These are phyloP conservation scores for Chrysotoxum bicinctum DNA, from an alignment of 2,888 invertebrate genomes.

Conservation along the genomic window DNA sequence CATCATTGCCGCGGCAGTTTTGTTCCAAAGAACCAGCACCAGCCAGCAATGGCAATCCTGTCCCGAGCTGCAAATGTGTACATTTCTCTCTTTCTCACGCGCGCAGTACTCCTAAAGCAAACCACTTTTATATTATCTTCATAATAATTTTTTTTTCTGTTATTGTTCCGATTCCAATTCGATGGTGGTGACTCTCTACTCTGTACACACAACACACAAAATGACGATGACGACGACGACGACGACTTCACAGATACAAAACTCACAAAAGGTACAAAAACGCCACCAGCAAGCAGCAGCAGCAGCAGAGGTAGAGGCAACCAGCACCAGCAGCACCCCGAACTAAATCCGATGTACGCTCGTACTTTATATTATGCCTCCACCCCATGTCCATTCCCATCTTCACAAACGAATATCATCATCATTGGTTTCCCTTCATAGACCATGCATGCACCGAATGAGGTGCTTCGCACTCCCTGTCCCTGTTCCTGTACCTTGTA, in stretches of 20 bases:
- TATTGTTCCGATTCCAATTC: constrained; percentile 73
- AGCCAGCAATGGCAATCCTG: constrained; percentile 38
- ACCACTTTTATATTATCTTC: constrained; percentile 73
- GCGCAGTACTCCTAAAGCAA: constrained; percentile 65
- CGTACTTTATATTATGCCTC: constrained; percentile 55
- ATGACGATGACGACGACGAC: constrained; percentile 60
- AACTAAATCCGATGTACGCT: constrained; percentile 57
- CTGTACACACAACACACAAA: constrained; percentile 59
- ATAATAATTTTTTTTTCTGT: constrained; percentile 68
- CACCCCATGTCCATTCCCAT: constrained; percentile 64
- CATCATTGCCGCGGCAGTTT: constrained; percentile 27
- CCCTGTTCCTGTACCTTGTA: constrained; percentile 25
- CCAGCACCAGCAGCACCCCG: constrained; percentile 59
- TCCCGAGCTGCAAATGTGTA: constrained; percentile 56
- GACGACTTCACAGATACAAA: constrained; percentile 71
- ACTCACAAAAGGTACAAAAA: constrained; percentile 73
- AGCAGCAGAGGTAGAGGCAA: constrained; percentile 6
- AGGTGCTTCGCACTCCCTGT: constrained; percentile 45
- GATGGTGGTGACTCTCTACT: constrained; percentile 71
- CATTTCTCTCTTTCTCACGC: constrained; percentile 70
- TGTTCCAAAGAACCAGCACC: constrained; percentile 12
- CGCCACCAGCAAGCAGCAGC: constrained; percentile 47
- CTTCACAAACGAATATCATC: constrained; percentile 40
- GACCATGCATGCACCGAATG: constrained; percentile 70
- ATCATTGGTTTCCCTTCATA: constrained; percentile 69